Evolutionary conservation across 2,888 invertebrate species (phyloP), one percentile per base, ranked within the genome.

Genomic region (Cheilosia soror): DNA sequence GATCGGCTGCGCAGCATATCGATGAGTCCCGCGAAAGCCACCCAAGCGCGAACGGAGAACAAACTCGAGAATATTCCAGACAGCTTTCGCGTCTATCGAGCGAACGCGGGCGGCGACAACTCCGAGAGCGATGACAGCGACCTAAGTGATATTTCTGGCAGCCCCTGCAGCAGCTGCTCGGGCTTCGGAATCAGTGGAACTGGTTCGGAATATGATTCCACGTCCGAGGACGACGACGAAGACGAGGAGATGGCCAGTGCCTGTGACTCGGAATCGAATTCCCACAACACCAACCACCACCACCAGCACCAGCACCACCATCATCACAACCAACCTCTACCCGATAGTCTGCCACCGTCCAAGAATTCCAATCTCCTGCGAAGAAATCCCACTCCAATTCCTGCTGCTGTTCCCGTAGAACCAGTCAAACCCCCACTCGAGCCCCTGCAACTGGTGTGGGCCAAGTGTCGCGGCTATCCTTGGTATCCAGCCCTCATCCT

Each of bases 401-500:
- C 85, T 11, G 53, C 62, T 15, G 68, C 27, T 13, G 68, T 20
- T 40, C 66, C 68, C n/a, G 75, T 78, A 72, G 79, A 88, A 55
- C 88, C 90, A n/a, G 89, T 90, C 53, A 91, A 91, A 88, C 90
- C 91, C 5, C 91, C 94, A 40, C 91, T 98, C 77, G 96, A 97
- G 89, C 97, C 98, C 2, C 93, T 98, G 84, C 97, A 98, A 91
- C 94, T 98, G 57, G 98, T 99, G 2, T 99, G 98, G 99, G 98
- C 98, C 20, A 98, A 99, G 91, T 98, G 98, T 93, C 95, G 97
- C 5, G 92, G 98, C 27, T 98, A 98, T 93, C 98, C 98, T 0
- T 99, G 98, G 98, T 98, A 98, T 93, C 99, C 98, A 57, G 98
- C 98, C 4, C 93, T 99, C 87, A 98, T 98, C 84, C 98, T 98